Base-by-base conservation (phyloP, 2,888 invertebrate genomes). In the Oxytorus armatus region DNA sequence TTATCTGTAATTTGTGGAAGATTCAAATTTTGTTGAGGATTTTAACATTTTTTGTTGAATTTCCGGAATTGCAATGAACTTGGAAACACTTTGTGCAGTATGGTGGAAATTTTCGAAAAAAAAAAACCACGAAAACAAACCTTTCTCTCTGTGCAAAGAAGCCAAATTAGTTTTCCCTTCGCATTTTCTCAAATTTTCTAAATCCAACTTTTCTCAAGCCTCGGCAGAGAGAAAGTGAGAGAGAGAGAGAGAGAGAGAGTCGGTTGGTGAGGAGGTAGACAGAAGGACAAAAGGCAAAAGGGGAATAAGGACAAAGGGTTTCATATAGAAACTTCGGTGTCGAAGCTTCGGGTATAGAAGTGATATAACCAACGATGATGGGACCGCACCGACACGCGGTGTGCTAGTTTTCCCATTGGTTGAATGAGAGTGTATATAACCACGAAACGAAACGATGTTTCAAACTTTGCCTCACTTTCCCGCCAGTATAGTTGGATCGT, bases 401-500 rank as follows among this genome's bases (percentile, higher is more conserved):
- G 73, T 57, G 55, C 55, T 29, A 65, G 57, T 63, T 70, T 55
- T 55, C 36, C 70, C 42, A 8, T 36, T 44, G 55, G 44, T 36
- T 10, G 36, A 68, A 55, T 61, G 51, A 14, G 16, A 53, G n/a
- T 23, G 1, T 53, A 23, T 39, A 14, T 42, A 42, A 16, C 16
- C 23, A 29, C 47, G 47, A 70, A n/a, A 57, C 57, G 29, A 57
- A 70, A 70, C 44, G 69, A 42, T 33, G 25, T 70, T 57, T 57
- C 74, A 74, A 74, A 79, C 68, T 79, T 79, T 69, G 69, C 18
- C 65, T 49, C 73, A 63, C 68, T 78, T 78, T 51, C 33, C 63
- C 51, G 44, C 33, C 44, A 36, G 25, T 59, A 47, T 66, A 57
- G 47, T 65, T 77, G 14, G 39, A 36, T 57, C 70, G 49, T 63